These are phyloP conservation scores for Holothuria glaberrima DNA, from an alignment of 35 echinoderm and acorn worm genomes.

Conservation along the genomic window DNA sequence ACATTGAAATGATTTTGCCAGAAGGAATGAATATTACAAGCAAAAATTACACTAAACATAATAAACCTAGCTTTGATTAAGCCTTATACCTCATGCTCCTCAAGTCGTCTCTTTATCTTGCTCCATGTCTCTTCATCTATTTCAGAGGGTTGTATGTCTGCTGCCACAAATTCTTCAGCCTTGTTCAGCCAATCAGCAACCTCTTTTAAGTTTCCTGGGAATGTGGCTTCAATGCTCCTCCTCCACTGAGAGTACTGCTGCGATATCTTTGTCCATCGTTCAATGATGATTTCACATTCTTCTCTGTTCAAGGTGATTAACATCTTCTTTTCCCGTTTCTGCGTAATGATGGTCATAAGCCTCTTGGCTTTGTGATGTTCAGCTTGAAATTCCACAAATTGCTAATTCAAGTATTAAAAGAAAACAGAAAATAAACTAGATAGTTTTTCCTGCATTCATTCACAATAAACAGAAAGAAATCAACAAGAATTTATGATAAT, in stretches of 20 bases:
- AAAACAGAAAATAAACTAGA: not conserved
- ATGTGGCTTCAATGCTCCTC: conserved; percentile 64
- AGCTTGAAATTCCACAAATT: conserved; percentile 76
- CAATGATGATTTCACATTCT: conserved; percentile 75
- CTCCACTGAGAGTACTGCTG: conserved; percentile 78
- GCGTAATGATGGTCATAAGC: conserved; percentile 69
- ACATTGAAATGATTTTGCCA: no score
- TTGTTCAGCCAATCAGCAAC: conserved; percentile 81
- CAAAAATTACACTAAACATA: not conserved
- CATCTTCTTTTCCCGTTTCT: conserved; percentile 81
- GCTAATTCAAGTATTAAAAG: conserved; percentile 42
- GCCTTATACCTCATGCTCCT: conserved; percentile 80
- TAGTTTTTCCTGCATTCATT: not conserved
- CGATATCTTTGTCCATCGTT: conserved; percentile 76
- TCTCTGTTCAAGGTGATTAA: conserved; percentile 77
- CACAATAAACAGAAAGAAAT: no score
- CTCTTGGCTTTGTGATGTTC: conserved; percentile 67
- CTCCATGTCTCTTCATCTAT: conserved; percentile 87
- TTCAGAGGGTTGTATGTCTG: conserved; percentile 67
- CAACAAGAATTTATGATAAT: no score
- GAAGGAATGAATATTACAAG: no score
- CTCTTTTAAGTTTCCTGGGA: conserved; percentile 68
- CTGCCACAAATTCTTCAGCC: conserved; percentile 77
- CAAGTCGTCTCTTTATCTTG: conserved; percentile 70
- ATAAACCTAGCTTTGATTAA: not conserved